These are phyloP conservation scores for Bellardia pandia DNA, from an alignment of 2,888 invertebrate genomes.

Conservation along the genomic window DNA sequence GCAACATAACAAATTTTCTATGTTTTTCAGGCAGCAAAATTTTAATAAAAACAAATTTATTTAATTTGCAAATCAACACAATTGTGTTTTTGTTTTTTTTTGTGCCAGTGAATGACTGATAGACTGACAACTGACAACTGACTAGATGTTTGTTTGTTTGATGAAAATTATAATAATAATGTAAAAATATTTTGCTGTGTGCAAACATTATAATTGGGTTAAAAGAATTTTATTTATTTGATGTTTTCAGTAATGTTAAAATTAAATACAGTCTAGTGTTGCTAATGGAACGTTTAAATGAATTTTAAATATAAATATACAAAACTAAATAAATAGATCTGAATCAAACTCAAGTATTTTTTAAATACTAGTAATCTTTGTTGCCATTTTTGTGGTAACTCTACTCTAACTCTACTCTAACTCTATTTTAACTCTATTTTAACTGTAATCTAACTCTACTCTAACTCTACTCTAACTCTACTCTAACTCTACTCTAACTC, in stretches of 20 bases:
- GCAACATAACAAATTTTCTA: neutral
- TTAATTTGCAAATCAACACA: constrained; percentile 35
- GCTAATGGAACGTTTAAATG: neutral
- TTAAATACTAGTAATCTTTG: too few relatives aligned
- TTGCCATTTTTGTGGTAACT: too few relatives aligned
- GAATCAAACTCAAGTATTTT: too few relatives aligned
- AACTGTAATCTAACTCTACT: too few relatives aligned
- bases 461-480: too few relatives aligned
- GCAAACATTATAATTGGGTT: constrained; percentile 41
- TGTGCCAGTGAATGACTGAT: neutral
- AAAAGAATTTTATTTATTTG: constrained; percentile 11
- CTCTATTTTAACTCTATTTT: too few relatives aligned
- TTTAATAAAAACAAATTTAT: constrained; percentile 32
- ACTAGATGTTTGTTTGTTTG: neutral
- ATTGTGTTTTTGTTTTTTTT: neutral
- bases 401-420: too few relatives aligned
- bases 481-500: too few relatives aligned
- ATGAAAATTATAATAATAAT: neutral
- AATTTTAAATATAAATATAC: too few relatives aligned
- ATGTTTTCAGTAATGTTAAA: neutral
- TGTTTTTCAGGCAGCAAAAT: neutral
- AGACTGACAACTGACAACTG: neutral
- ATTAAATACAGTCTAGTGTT: neutral
- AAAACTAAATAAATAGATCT: too few relatives aligned
- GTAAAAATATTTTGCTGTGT: neutral